Evolutionary conservation across 2,797 vertebrate genomes (phyloP).

Genomic region (Sus cebifrons): DNA sequence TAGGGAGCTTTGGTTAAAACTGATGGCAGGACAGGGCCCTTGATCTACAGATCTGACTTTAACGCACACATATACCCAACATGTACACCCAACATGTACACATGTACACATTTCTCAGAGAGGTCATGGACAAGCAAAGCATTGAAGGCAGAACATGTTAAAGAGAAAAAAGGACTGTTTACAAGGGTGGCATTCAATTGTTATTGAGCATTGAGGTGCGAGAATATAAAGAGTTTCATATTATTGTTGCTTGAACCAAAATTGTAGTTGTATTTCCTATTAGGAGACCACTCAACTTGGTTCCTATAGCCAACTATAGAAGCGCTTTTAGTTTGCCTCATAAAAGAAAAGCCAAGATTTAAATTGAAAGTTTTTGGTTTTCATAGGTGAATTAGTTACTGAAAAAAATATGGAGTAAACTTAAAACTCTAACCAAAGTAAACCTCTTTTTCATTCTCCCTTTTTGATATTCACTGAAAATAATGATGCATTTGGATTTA

Average conservation of each 20-base stretch:
- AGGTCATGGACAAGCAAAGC: conserved; percentile 9
- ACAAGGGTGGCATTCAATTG: not conserved
- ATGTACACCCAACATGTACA: too few relatives aligned
- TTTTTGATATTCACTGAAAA: not conserved
- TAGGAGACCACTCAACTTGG: not conserved
- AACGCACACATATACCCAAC: not conserved
- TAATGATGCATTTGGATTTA: not conserved
- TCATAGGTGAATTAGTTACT: not conserved
- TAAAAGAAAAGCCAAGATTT: conserved; percentile 22
- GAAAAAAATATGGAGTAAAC: not conserved
- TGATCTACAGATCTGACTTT: not conserved
- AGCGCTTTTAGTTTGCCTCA: conserved; percentile 29
- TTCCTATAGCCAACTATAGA: not conserved
- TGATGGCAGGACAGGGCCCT: not conserved
- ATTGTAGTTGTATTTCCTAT: not conserved
- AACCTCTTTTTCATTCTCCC: not conserved
- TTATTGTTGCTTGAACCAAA: not conserved
- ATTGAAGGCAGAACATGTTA: not conserved
- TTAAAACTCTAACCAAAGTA: not conserved
- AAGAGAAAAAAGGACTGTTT: not conserved
- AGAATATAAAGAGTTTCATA: conserved; percentile 44
- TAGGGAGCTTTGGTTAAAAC: conserved; percentile 2
- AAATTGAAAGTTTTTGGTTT: conserved; percentile 11
- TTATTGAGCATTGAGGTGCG: not conserved
- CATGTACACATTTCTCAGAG: not conserved